Conservation (phyloP, 2,113 vertebrate species). For the pig (Sus scrofa) region T2T-Sscrofa CM000814.6:70522001-70522500, state of each 20-base stretch:
- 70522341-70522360: background rate
- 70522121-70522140: constrained; percentile 41
- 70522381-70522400: background rate
- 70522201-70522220: constrained; percentile 25
- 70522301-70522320: background rate
- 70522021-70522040: background rate
- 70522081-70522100: constrained; percentile 25
- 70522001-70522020: background rate
- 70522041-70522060: background rate
- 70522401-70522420: background rate
- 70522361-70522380: background rate
- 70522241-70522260: constrained; percentile 48
- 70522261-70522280: background rate
- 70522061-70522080: background rate
- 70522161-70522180: background rate
- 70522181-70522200: constrained; percentile 54
- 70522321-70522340: background rate
- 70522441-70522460: background rate
- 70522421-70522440: constrained; percentile 7
- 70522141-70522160: constrained; percentile 50
- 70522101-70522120: background rate
- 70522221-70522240: constrained; percentile 42
- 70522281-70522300: background rate
- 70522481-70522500: background rate
- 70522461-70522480: constrained; percentile 45